Evolutionary conservation across 2,113 vertebrate genomes (phyloP).

Genomic region (Bagarius yarrelli): DNA sequence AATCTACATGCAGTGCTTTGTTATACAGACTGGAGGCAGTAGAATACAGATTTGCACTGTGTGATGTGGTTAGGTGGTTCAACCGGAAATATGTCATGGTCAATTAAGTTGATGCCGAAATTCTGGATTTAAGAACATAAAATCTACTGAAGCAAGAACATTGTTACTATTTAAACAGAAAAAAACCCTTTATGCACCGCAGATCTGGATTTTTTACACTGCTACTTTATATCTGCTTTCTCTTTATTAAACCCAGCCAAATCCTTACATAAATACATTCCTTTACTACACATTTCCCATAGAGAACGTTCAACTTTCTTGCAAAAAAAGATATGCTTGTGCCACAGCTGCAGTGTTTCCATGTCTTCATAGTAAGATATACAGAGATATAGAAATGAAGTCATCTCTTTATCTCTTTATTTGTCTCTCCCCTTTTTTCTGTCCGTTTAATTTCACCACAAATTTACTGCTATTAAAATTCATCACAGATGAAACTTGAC

Average conservation of each 20-base stretch:
- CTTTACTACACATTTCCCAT: constrained; percentile 14
- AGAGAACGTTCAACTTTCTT: neutral
- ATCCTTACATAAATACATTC: constrained; percentile 4
- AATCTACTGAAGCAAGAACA: neutral
- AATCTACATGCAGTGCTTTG: constrained; percentile 5
- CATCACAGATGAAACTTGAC: neutral
- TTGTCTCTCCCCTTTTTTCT: neutral
- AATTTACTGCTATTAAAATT: neutral
- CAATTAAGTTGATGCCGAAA: neutral
- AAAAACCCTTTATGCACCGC: neutral
- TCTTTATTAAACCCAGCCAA: neutral
- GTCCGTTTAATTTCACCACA: neutral
- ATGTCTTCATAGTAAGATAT: neutral
- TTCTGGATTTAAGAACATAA: neutral
- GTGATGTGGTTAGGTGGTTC: neutral
- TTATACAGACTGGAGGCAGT: constrained; percentile 31
- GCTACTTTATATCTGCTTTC: neutral
- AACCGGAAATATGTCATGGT: neutral
- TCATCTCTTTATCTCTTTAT: neutral
- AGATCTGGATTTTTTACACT: neutral
- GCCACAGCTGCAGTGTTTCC: neutral
- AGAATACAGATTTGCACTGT: constrained; percentile 24
- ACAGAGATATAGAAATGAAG: neutral
- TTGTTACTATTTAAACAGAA: constrained; percentile 6
- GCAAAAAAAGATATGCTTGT: neutral